Base-by-base conservation (phyloP, 2,113 vertebrate species). In the Hypocryptadius cinnamomeus region DNA sequence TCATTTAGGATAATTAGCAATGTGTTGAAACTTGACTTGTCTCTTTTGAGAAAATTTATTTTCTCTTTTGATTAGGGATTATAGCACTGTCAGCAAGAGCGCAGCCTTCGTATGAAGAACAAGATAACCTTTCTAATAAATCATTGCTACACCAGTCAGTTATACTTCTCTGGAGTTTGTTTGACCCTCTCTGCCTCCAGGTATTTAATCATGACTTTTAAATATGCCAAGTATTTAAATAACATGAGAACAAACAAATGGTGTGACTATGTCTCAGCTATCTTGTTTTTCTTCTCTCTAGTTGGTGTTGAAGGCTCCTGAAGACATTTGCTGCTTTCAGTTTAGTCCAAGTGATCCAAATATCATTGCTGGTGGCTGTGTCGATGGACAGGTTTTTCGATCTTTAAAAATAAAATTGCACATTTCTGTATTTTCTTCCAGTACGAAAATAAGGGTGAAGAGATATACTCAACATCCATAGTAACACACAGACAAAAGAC, bases 301-400 rank as follows among this genome's bases (percentile, higher is more conserved):
- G 99, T 91, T 99, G 96, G 97, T 99, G 89, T 95, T 99, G 95
- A 98, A 99, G 90, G 98, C 98, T 94, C 98, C 98, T 61, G 98
- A 98, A 50, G 98, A 99, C 31, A 97, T 99, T 96, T 97, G 95
- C 93, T 97, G 98, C 95, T 99, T 99, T 96, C 92, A 98, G 90
- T 99, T 99, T 97, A 98, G 97, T 96, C 99, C 98, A 8, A 98
- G 97, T 15, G 97, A 99, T 96, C 98, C 99, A 80, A 99, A 98
- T 91, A 98, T 99, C 95, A 98, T 99, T 71, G 98, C 97, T 95
- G 99, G 98, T 61, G 99, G 99, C 89, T 99, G 98, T 91, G 94
- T 97, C 19, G 98, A 99, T 63, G 99, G 99, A 80, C 98, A 99
- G 99, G 99, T 99, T 96, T 51, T 76, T 68, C 6, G 7, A 24